Conservation (phyloP, 2,113 vertebrate species). For the Microtus ochrogaster region DNA sequence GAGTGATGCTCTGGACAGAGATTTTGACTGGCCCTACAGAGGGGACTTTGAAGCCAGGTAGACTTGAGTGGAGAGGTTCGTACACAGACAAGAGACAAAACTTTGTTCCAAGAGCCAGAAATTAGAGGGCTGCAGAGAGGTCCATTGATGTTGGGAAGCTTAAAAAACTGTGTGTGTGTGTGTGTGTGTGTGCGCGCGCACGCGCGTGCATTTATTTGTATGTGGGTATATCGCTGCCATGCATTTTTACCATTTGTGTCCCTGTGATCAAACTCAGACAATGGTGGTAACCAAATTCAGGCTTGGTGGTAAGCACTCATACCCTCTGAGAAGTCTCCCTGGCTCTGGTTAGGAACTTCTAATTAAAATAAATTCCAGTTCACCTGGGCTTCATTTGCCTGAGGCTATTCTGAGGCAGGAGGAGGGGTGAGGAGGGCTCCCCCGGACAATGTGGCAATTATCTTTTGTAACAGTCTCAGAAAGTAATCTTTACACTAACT, state of each 20-base stretch:
- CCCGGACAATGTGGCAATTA: not conserved
- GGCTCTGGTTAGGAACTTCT: slow-evolving; percentile 39
- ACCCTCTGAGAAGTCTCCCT: not conserved
- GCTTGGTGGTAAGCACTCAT: not conserved
- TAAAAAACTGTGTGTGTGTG: not conserved
- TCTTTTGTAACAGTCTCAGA: slow-evolving; percentile 41
- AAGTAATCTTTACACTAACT: not conserved
- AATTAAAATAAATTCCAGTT: slow-evolving; percentile 54
- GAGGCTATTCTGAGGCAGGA: not conserved
- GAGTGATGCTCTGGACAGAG: not conserved
- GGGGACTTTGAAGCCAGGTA: not conserved
- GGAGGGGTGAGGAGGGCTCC: not conserved
- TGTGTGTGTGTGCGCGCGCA: no score
- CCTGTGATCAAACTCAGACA: not conserved
- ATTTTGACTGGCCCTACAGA: not conserved
- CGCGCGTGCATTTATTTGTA: not conserved
- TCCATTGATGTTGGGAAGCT: not conserved
- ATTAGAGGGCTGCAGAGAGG: not conserved
- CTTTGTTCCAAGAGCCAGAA: slow-evolving; percentile 2
- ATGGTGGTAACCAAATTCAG: not conserved
- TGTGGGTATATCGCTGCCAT: not conserved
- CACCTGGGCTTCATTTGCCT: not conserved
- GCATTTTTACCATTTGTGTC: not conserved
- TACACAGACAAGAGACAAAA: not conserved
- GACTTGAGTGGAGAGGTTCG: not conserved